phyloP scores from a whole-genome alignment of 2,113 vertebrate species.

The Petrocephalus zakoni region DNA sequence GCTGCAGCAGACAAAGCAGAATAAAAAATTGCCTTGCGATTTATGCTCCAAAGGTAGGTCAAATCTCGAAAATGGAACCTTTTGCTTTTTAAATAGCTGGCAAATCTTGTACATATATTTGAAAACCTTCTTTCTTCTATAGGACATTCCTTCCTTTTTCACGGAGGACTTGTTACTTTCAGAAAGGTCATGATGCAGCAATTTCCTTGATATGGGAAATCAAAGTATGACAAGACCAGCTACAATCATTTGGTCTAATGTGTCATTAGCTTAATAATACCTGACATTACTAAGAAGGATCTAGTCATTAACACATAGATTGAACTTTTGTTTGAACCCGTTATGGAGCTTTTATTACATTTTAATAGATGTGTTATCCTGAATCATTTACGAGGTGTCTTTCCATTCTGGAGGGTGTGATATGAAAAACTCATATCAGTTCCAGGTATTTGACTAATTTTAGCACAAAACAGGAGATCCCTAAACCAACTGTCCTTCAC shows the following conservation, averaged over 20 bases:
- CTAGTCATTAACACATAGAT: constrained; percentile 21
- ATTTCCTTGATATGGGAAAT: background rate
- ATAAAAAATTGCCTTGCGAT: background rate
- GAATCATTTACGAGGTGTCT: constrained; percentile 7
- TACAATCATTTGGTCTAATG: constrained; percentile 15
- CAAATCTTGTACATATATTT: background rate
- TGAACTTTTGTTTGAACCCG: constrained; percentile 14
- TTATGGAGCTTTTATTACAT: constrained; percentile 10
- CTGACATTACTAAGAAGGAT: constrained; percentile 18
- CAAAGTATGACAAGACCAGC: constrained; percentile 19
- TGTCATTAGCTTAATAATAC: constrained; percentile 17
- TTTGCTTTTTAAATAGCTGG: background rate
- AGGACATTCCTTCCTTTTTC: background rate
- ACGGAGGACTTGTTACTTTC: background rate
- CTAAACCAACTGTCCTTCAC: background rate
- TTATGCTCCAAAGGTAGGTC: background rate
- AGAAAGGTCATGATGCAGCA: constrained; percentile 9
- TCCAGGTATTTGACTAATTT: constrained; percentile 13
- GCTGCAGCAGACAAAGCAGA: background rate
- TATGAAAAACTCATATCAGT: background rate
- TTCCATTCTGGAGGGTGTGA: background rate
- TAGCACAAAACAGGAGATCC: background rate
- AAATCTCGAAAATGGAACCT: background rate
- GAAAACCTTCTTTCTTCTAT: background rate
- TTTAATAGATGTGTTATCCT: constrained; percentile 23